These are phyloP conservation scores for Allygus modestus DNA, from an alignment of 2,888 invertebrate genomes.

Conservation along the genomic window DNA sequence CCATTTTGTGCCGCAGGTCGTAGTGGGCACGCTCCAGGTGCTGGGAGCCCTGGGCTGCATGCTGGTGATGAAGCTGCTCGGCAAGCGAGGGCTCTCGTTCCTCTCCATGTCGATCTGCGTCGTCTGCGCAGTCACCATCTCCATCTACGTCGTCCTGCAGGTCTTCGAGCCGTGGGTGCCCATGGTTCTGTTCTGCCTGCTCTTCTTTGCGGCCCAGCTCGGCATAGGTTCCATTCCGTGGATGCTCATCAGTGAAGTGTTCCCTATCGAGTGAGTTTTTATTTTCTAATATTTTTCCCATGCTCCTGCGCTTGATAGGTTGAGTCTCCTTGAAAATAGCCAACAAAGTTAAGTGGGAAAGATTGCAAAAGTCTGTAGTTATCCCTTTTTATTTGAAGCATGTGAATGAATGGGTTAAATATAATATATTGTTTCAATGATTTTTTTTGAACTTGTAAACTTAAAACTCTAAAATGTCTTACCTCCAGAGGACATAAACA, in stretches of 20 bases:
- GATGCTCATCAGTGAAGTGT: slow-evolving; percentile 78
- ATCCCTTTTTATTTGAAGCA: no score
- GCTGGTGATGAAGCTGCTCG: slow-evolving; percentile 58
- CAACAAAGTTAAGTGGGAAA: no score
- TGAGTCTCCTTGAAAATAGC: no score
- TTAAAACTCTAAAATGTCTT: no score
- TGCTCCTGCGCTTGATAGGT: no score
- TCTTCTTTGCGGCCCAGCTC: slow-evolving; percentile 74
- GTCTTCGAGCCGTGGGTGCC: slow-evolving; percentile 74
- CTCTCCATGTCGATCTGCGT: slow-evolving; percentile 60
- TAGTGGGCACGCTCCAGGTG: slow-evolving; percentile 62
- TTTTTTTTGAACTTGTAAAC: no score
- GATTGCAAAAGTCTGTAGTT: no score
- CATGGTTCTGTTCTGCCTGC: slow-evolving; percentile 74
- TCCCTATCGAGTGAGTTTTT: slow-evolving; percentile 77
- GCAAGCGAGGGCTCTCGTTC: slow-evolving; percentile 64
- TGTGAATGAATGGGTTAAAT: no score
- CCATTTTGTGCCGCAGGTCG: slow-evolving; percentile 54
- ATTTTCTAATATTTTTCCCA: neutral
- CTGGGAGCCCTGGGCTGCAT: slow-evolving; percentile 62
- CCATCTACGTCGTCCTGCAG: slow-evolving; percentile 69
- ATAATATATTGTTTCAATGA: no score
- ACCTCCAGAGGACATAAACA: no score
- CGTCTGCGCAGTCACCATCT: slow-evolving; percentile 54
- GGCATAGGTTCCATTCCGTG: slow-evolving; percentile 75